These are phyloP conservation scores for Rhagoletis pomonella DNA, from an alignment of 1,140 invertebrate genomes.

Conservation along the genomic window DNA sequence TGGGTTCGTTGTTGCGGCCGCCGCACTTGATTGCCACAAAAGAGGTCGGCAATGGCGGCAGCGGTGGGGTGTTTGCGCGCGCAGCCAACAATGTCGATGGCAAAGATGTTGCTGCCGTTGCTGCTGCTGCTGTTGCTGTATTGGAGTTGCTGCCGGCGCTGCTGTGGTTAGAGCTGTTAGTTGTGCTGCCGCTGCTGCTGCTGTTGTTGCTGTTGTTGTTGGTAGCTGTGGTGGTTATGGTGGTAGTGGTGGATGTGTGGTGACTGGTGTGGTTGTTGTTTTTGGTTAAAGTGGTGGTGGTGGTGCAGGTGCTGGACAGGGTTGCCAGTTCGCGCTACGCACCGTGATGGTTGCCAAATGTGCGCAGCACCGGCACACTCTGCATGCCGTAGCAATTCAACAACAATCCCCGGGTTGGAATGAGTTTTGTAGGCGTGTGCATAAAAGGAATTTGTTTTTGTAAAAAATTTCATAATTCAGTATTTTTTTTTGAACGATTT, in stretches of 20 bases:
- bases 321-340: conserved; percentile 73
- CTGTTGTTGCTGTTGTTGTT: conserved; percentile 18
- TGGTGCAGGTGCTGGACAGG: conserved; percentile 58
- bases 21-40: conserved; percentile 69
- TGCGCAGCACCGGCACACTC: conserved; percentile 73
- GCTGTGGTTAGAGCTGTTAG: conserved; percentile 44
- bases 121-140: conserved; percentile 58
- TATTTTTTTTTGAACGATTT: not conserved
- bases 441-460: conserved; percentile 36
- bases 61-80: conserved; percentile 67
- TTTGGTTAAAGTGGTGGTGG: conserved; percentile 55
- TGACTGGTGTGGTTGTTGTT: conserved; percentile 59
- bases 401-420: not conserved
- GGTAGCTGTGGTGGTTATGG: not conserved
- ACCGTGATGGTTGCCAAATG: conserved; percentile 74
- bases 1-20: conserved; percentile 52
- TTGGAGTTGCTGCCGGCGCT: conserved; percentile 56
- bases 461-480: conserved; percentile 38
- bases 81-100: conserved; percentile 60
- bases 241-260: conserved; percentile 37
- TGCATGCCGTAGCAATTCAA: conserved; percentile 55
- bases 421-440: conserved; percentile 40
- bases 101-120: conserved; percentile 56
- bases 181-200: conserved; percentile 56
- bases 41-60: conserved; percentile 70